Evolutionary conservation across 1,140 invertebrate species (phyloP).

Genomic region (Drosophila saltans): DNA sequence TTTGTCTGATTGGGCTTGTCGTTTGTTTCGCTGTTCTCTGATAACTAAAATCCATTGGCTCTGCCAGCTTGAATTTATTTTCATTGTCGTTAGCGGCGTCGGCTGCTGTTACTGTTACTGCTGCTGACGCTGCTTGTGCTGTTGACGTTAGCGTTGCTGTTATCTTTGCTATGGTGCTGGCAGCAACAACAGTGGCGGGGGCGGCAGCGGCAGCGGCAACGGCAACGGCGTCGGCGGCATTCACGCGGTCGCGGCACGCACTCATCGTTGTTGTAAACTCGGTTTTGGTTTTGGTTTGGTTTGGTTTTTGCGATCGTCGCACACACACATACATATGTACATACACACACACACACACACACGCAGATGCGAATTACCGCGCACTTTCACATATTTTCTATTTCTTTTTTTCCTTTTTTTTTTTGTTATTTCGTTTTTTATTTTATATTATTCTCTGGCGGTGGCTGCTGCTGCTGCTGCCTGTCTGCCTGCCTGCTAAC

Average conservation of each 20-base stretch:
- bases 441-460: conserved; percentile 16
- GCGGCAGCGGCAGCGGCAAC: conserved; percentile 22
- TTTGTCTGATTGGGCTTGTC: conserved; percentile 42
- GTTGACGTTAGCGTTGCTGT: conserved; percentile 47
- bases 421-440: not conserved
- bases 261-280: conserved; percentile 43
- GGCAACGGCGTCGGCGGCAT: conserved; percentile 49
- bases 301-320: conserved; percentile 29
- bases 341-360: conserved; percentile 16
- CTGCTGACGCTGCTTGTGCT: conserved; percentile 20
- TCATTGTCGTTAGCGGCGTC: conserved; percentile 43
- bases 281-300: conserved; percentile 9
- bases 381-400: conserved; percentile 11
- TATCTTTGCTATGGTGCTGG: conserved; percentile 63
- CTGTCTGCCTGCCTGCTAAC: conserved; percentile 76
- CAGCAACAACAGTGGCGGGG: conserved; percentile 40
- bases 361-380: conserved; percentile 3
- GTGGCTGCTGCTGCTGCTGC: conserved; percentile 66
- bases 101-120: conserved; percentile 4
- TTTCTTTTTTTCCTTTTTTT: conserved; percentile 2
- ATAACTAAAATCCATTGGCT: conserved; percentile 77
- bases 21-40: conserved; percentile 72
- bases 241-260: conserved; percentile 62
- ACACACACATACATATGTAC: conserved; percentile 16
- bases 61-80: conserved; percentile 76